These are phyloP conservation scores for Thera obeliscata DNA, from an alignment of 2,888 invertebrate genomes.

Conservation along the genomic window DNA sequence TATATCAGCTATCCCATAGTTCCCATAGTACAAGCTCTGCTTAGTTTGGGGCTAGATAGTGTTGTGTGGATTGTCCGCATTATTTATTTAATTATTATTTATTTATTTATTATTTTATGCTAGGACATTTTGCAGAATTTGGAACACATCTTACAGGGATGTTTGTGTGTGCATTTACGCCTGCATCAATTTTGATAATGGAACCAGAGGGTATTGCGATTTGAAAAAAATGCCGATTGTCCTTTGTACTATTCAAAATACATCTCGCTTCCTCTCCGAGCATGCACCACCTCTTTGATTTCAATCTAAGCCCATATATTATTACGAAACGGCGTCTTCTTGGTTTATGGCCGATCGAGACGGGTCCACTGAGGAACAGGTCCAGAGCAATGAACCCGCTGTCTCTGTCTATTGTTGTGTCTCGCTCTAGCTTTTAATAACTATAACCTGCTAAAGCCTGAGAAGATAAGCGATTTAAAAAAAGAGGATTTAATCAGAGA, in stretches of 20 bases:
- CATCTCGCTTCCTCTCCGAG: not conserved
- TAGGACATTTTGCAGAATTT: too few relatives aligned
- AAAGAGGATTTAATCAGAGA: not conserved
- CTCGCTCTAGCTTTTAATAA: conserved; percentile 52
- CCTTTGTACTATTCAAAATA: too few relatives aligned
- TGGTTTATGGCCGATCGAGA: conserved; percentile 67
- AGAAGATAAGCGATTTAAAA: not conserved
- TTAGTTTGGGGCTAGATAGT: too few relatives aligned
- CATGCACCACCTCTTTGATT: conserved; percentile 34
- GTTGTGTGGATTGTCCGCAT: too few relatives aligned
- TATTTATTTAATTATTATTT: too few relatives aligned
- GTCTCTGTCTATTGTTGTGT: conserved; percentile 55
- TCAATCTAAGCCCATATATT: conserved; percentile 47
- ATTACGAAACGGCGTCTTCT: conserved; percentile 65
- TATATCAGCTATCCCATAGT: too few relatives aligned
- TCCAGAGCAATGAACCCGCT: conserved; percentile 61
- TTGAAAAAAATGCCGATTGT: not conserved
- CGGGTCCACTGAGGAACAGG: conserved; percentile 62
- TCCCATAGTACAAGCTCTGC: too few relatives aligned
- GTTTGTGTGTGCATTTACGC: too few relatives aligned
- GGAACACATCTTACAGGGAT: too few relatives aligned
- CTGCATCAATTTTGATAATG: too few relatives aligned
- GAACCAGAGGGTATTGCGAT: too few relatives aligned
- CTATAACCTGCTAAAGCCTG: conserved; percentile 33
- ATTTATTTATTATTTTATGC: too few relatives aligned